Evolutionary conservation across 2,888 invertebrate genomes (phyloP).

Genomic region (Cacoxenus indagator): DNA sequence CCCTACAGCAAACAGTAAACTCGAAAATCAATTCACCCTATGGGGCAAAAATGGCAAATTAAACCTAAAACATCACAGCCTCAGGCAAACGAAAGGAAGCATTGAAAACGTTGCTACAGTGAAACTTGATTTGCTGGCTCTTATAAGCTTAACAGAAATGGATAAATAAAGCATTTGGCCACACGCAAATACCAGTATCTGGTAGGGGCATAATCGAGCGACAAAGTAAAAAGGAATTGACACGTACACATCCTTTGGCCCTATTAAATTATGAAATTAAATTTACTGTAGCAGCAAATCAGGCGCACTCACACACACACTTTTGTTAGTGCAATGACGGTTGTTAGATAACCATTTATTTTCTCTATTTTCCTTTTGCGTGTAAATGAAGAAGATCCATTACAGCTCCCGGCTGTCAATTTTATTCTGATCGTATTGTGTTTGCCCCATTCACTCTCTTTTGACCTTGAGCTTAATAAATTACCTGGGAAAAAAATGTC

Average conservation of each 20-base stretch:
- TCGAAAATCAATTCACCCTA: not conserved
- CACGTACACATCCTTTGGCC: constrained; percentile 4
- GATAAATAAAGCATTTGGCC: no score
- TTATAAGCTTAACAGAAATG: no score
- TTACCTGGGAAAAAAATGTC: no score
- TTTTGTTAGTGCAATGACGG: not conserved
- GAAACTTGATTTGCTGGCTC: not conserved
- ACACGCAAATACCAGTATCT: no score
- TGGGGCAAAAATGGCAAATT: not conserved
- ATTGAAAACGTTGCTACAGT: constrained; percentile 14
- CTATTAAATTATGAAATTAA: constrained; percentile 14
- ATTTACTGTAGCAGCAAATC: constrained; percentile 1
- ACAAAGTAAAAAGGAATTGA: not conserved
- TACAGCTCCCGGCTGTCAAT: no score
- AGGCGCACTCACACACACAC: not conserved
- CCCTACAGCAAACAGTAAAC: not conserved
- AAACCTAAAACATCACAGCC: constrained; percentile 16
- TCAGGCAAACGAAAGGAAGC: not conserved
- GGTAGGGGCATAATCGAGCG: not conserved
- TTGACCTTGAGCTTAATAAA: no score
- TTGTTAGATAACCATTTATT: not conserved
- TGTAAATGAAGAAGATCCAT: not conserved
- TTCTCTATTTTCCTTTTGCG: constrained; percentile 1
- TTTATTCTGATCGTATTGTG: no score
- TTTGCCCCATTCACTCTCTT: no score